Conservation (phyloP, 2,797 vertebrate species). For the Myotis pilosus region DNA sequence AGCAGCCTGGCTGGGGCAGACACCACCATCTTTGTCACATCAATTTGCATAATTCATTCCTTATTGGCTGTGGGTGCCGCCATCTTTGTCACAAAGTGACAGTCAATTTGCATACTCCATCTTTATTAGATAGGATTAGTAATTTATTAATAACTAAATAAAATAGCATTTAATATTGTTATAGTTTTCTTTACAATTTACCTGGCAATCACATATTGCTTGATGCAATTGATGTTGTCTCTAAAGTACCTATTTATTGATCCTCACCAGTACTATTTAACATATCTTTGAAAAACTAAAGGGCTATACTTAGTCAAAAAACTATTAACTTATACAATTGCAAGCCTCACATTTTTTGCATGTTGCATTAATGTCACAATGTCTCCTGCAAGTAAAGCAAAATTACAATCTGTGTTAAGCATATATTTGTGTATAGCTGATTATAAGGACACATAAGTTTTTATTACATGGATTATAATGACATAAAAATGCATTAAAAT, state of each 20-base stretch:
- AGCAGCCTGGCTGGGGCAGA: too few relatives aligned
- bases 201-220: background rate
- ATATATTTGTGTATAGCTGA: background rate
- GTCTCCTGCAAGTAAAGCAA: background rate
- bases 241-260: background rate
- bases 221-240: background rate
- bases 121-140: background rate
- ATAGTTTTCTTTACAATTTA: background rate
- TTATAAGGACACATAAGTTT: background rate
- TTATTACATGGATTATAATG: background rate
- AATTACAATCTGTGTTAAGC: background rate
- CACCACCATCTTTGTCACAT: too few relatives aligned
- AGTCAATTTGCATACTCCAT: too few relatives aligned
- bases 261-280: background rate
- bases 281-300: background rate
- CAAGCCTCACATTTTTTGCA: background rate
- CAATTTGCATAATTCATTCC: too few relatives aligned
- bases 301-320: background rate
- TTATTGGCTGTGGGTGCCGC: too few relatives aligned
- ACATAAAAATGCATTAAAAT: background rate
- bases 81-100: too few relatives aligned
- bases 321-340: background rate
- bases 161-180: background rate
- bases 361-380: background rate
- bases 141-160: background rate